These are phyloP conservation scores for Pocillopora damicornis DNA, from an alignment of 64 coral and sea anemone species.

Conservation along the genomic window DNA sequence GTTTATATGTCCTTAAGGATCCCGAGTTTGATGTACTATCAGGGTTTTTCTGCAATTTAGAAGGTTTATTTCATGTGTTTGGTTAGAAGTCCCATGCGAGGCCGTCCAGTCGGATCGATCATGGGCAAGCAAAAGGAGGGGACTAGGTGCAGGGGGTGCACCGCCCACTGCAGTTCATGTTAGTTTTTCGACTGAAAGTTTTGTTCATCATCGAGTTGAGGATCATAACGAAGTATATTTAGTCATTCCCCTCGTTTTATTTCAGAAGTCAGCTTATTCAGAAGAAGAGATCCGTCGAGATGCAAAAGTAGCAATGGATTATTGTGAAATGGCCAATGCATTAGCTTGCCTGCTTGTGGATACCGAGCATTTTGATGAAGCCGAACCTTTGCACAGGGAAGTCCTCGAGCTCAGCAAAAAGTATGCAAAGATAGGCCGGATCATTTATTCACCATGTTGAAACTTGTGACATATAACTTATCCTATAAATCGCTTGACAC, in stretches of 20 bases:
- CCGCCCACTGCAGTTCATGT: no score
- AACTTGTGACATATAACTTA: no score
- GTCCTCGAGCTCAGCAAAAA: conserved; percentile 71
- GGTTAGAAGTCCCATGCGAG: no score
- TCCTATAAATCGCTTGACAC: no score
- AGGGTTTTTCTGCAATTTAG: no score
- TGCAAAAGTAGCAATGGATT: conserved; percentile 16
- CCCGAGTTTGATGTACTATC: no score
- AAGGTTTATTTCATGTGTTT: no score
- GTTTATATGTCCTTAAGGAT: no score
- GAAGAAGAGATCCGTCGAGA: conserved; percentile 45
- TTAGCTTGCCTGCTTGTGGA: conserved; percentile 74
- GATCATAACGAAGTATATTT: neutral
- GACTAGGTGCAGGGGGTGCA: no score
- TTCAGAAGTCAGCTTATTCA: conserved; percentile 41
- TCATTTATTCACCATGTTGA: no score
- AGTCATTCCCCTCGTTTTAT: neutral
- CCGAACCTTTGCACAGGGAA: conserved; percentile 60
- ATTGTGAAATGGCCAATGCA: conserved; percentile 39
- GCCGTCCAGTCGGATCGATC: no score
- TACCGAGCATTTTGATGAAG: conserved; percentile 70
- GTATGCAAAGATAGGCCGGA: conserved; percentile 8
- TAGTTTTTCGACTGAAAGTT: neutral
- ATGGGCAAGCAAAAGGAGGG: no score
- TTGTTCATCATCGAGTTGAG: neutral